Conservation (phyloP, 1,140 invertebrate genomes). For the Limonius californicus region DNA sequence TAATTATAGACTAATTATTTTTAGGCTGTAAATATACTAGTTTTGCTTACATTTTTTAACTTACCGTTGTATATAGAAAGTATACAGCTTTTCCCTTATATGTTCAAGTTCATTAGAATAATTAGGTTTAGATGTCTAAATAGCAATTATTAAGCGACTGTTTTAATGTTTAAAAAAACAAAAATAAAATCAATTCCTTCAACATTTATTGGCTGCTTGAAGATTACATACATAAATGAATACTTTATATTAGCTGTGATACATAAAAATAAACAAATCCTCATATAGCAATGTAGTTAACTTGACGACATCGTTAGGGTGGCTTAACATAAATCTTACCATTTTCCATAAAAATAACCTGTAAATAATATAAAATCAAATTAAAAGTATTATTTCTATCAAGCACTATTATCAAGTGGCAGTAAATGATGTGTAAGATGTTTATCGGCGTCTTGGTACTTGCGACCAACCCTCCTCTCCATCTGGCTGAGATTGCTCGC, state of each 20-base stretch:
- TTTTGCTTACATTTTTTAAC: neutral
- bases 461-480: conserved; percentile 21
- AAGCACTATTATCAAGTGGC: neutral
- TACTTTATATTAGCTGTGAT: neutral
- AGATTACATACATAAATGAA: neutral
- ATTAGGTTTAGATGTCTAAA: too few relatives aligned
- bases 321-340: conserved; percentile 2
- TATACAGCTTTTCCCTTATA: too few relatives aligned
- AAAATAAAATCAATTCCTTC: neutral
- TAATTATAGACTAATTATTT: neutral
- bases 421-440: neutral
- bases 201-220: neutral
- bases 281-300: neutral
- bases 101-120: too few relatives aligned
- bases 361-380: conserved; percentile 19
- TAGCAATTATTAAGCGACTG: too few relatives aligned
- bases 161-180: too few relatives aligned
- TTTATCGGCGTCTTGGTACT: conserved; percentile 18
- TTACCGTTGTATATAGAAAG: too few relatives aligned
- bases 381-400: neutral
- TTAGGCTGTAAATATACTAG: conserved; percentile 8
- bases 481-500: conserved; percentile 14
- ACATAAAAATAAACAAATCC: neutral
- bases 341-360: conserved; percentile 24
- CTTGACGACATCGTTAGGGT: neutral